A percentile compares a stretch with the other conserved stretches of the same genome.
Conservation (phyloP, 2,797 vertebrate genomes). For the Gambelia wislizenii region DNA sequence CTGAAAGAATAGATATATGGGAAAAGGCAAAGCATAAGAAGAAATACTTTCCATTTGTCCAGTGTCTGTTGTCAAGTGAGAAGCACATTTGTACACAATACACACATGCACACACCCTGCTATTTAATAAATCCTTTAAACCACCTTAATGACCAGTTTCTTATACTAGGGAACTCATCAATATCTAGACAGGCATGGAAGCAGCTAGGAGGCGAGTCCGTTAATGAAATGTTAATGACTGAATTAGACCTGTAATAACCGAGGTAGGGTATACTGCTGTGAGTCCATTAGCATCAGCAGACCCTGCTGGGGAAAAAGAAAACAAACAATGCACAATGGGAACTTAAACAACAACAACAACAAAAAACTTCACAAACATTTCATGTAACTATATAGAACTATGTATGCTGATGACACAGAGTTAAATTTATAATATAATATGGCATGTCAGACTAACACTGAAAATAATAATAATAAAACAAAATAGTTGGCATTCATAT, state of each 20-base stretch:
- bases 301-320: slow-evolving; percentile 88
- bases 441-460: rapidly evolving
- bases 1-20: neutral
- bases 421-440: slow-evolving; percentile 46
- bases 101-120: neutral
- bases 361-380: slow-evolving; percentile 56
- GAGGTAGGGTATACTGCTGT: slow-evolving; percentile 90
- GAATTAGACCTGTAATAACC: slow-evolving; percentile 97
- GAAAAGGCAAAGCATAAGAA: neutral
- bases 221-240: slow-evolving; percentile 99
- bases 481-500: rapidly evolving
- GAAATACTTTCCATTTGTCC: neutral
- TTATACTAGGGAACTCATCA: slow-evolving; percentile 85
- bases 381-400: slow-evolving; percentile 83
- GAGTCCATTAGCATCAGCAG: slow-evolving; percentile 94
- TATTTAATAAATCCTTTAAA: slow-evolving; percentile 62
- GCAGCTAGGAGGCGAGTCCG: slow-evolving; percentile 89
- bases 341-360: too few relatives aligned
- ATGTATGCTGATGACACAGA: slow-evolving; percentile 70
- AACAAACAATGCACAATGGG: slow-evolving; percentile 78
- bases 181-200: slow-evolving; percentile 85
- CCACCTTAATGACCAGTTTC: slow-evolving; percentile 84
- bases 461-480: neutral
- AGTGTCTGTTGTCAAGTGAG: neutral
- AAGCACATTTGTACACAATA: neutral